phyloP scores from a whole-genome alignment of 2,797 vertebrate genomes.

The Neopelma chrysocephalum region DNA sequence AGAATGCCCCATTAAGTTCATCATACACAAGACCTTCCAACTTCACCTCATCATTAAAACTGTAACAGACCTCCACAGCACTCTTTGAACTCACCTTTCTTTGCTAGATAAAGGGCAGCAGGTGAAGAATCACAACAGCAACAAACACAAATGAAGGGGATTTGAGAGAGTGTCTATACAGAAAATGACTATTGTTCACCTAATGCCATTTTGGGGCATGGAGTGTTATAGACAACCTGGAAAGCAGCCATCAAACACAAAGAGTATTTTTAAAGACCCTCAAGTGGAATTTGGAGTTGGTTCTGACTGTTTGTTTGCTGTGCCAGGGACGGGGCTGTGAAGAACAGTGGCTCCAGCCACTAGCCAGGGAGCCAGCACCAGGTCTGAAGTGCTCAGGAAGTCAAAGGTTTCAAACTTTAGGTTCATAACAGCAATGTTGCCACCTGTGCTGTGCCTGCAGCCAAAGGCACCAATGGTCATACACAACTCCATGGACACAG shows the following conservation, averaged over 20 bases:
- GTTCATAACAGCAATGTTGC: not conserved
- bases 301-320: not conserved
- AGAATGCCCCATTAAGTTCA: conserved; percentile 53
- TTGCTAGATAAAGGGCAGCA: conserved; percentile 47
- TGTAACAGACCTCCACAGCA: conserved; percentile 15
- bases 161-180: not conserved
- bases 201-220: not conserved
- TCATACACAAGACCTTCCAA: conserved; percentile 57
- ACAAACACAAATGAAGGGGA: conserved; percentile 46
- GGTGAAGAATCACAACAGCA: conserved; percentile 64
- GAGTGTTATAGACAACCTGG: not conserved
- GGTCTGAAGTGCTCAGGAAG: not conserved
- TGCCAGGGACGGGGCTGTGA: not conserved
- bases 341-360: not conserved
- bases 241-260: not conserved
- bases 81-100: conserved; percentile 54
- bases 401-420: not conserved
- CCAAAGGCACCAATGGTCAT: rapidly evolving
- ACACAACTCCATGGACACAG: rapidly evolving
- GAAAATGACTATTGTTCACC: conserved; percentile 17
- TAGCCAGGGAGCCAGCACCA: not conserved
- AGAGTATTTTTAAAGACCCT: not conserved
- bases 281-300: not conserved
- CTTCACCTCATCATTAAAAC: conserved; percentile 62
- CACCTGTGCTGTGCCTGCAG: not conserved